Conservation (phyloP, 2,113 vertebrate species). For the Symphodus melops region DNA sequence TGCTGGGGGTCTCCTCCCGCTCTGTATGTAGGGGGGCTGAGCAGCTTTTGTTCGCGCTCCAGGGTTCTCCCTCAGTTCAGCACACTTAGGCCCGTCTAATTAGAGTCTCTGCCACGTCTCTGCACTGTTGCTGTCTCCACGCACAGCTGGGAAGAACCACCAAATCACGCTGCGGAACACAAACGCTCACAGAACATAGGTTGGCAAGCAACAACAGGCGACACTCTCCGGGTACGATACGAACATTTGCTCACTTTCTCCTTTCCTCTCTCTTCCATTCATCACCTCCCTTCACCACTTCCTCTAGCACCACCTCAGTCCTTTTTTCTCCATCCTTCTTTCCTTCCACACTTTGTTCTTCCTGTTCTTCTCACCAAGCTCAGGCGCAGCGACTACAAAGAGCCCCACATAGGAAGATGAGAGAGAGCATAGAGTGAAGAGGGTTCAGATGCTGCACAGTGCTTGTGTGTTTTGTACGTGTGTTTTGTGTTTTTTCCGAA, state of each 20-base stretch:
- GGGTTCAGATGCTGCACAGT: conserved; percentile 76
- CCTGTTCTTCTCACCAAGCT: conserved; percentile 70
- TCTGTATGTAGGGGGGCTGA: conserved; percentile 79
- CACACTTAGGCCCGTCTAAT: conserved; percentile 83
- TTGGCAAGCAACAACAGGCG: conserved; percentile 64
- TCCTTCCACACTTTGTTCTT: conserved; percentile 73
- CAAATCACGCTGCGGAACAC: conserved; percentile 69
- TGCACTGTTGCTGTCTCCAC: conserved; percentile 69
- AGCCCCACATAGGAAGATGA: conserved; percentile 82
- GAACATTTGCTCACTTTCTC: conserved; percentile 64
- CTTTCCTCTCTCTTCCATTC: conserved; percentile 54
- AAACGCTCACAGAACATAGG: conserved; percentile 47
- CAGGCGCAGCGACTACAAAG: conserved; percentile 77
- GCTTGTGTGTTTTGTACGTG: conserved; percentile 60
- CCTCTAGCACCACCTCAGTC: conserved; percentile 58
- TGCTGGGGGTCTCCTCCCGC: conserved; percentile 80
- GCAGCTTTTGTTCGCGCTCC: conserved; percentile 74
- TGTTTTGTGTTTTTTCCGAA: conserved; percentile 68
- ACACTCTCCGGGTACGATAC: conserved; percentile 42
- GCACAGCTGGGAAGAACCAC: conserved; percentile 81
- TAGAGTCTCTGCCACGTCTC: conserved; percentile 81
- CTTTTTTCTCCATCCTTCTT: conserved; percentile 67
- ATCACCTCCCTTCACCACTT: conserved; percentile 61
- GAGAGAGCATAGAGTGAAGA: conserved; percentile 74
- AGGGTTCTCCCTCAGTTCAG: conserved; percentile 83